A percentile compares a stretch with the other conserved stretches of the same genome.
Conservation (phyloP, 2,888 invertebrate genomes). For the Trissolcus brochymenae region DNA sequence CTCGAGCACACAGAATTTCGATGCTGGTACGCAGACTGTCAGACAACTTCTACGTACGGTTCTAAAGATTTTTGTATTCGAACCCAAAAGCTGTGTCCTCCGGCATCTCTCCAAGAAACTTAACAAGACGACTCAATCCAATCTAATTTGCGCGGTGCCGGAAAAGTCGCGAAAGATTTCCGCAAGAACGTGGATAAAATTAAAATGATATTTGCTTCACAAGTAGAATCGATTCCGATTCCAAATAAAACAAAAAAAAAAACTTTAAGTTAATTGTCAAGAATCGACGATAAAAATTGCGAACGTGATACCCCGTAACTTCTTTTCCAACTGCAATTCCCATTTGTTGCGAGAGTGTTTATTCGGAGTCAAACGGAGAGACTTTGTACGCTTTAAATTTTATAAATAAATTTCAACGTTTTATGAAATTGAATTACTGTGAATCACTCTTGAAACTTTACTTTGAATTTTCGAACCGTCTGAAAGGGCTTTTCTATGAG, state of each 20-base stretch:
- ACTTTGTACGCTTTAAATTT: too few species aligned
- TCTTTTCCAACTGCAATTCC: too few species aligned
- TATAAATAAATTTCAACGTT: slow-evolving; percentile 5
- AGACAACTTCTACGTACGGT: slow-evolving; percentile 51
- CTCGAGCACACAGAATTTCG: slow-evolving; percentile 46
- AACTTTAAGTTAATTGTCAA: slow-evolving; percentile 32
- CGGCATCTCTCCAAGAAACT: slow-evolving; percentile 52
- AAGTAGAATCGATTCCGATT: slow-evolving; percentile 31
- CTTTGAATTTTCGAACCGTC: slow-evolving; percentile 10
- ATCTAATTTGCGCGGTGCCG: slow-evolving; percentile 57
- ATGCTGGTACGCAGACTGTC: slow-evolving; percentile 46
- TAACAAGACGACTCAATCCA: slow-evolving; percentile 59
- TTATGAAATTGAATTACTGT: slow-evolving; percentile 11
- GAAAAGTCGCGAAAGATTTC: slow-evolving; percentile 57
- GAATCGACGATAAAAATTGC: slow-evolving; percentile 27
- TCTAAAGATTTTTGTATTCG: slow-evolving; percentile 52
- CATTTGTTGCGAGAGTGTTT: too few species aligned
- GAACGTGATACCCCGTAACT: slow-evolving; percentile 11
- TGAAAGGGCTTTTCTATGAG: neutral
- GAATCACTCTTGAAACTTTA: slow-evolving; percentile 1
- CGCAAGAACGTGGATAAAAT: slow-evolving; percentile 48
- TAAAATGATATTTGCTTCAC: slow-evolving; percentile 45
- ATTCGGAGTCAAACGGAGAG: neutral
- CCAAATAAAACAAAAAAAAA: slow-evolving; percentile 28
- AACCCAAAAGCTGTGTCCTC: slow-evolving; percentile 53